phyloP scores from a whole-genome alignment of 1,140 invertebrate species.

The Trypoxylus dichotomus region DNA sequence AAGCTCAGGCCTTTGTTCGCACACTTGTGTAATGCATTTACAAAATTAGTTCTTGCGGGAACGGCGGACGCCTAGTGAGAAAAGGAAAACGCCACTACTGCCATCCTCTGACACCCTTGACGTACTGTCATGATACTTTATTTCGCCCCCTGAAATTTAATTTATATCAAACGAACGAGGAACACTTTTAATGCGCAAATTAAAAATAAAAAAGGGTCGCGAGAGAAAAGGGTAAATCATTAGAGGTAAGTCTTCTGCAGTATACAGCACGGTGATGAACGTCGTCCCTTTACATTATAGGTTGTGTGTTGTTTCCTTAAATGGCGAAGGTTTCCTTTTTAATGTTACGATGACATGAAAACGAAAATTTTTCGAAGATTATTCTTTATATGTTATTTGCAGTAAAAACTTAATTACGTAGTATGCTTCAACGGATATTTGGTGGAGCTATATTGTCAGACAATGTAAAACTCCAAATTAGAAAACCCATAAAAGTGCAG shows the following conservation, averaged over 20 bases:
- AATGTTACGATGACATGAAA: neutral
- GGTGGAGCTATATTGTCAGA: neutral
- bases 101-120: neutral
- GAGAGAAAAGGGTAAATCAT: conserved; percentile 14
- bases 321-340: neutral
- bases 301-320: neutral
- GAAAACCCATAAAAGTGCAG: neutral
- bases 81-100: neutral
- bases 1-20: neutral
- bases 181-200: conserved; percentile 7
- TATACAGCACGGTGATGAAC: neutral
- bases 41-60: conserved; percentile 4
- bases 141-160: conserved; percentile 3
- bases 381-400: conserved; percentile 12
- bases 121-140: conserved; percentile 24
- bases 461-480: neutral
- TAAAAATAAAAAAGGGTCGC: neutral
- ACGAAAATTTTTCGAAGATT: neutral
- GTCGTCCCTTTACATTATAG: neutral
- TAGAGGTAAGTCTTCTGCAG: neutral
- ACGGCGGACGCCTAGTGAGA: neutral
- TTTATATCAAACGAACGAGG: conserved; percentile 8
- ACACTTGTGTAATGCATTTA: conserved; percentile 18
- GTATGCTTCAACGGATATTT: neutral
- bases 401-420: conserved; percentile 16